A percentile compares a stretch with the other conserved stretches of the same genome.
phyloP scores from a whole-genome alignment of 2,888 invertebrate genomes.

The Hemicrepidius hirtus region DNA sequence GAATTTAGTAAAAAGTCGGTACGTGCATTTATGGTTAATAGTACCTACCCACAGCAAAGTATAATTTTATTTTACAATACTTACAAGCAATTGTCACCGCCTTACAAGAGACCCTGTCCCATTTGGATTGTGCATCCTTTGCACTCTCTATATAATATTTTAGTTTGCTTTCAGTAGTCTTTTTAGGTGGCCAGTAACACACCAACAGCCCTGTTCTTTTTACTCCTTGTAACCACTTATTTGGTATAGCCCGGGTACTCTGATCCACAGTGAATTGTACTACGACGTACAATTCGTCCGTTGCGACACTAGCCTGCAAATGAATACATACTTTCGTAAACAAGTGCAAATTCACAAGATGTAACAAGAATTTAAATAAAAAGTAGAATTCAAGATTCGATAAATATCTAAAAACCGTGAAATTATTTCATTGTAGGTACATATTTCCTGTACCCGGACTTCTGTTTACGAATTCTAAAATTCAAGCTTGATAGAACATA shows the following conservation, averaged over 20 bases:
- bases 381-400: no score
- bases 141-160: neutral
- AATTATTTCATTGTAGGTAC: no score
- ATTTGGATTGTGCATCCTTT: neutral
- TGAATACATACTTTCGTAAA: no score
- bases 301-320: neutral
- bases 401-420: no score
- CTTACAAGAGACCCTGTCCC: no score
- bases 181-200: neutral
- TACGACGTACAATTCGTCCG: neutral
- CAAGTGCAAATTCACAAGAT: no score
- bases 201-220: neutral
- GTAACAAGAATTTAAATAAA: no score
- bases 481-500: no score
- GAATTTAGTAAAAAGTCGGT: neutral
- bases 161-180: neutral
- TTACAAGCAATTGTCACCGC: neutral
- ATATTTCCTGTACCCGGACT: no score
- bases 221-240: neutral
- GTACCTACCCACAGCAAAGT: neutral
- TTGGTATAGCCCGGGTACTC: neutral
- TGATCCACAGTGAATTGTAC: neutral
- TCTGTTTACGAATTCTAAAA: no score
- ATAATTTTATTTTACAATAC: neutral
- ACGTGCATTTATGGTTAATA: constrained; percentile 1